These are phyloP conservation scores for Coptotermes formosanus DNA, from an alignment of 1,140 invertebrate genomes.

Conservation along the genomic window DNA sequence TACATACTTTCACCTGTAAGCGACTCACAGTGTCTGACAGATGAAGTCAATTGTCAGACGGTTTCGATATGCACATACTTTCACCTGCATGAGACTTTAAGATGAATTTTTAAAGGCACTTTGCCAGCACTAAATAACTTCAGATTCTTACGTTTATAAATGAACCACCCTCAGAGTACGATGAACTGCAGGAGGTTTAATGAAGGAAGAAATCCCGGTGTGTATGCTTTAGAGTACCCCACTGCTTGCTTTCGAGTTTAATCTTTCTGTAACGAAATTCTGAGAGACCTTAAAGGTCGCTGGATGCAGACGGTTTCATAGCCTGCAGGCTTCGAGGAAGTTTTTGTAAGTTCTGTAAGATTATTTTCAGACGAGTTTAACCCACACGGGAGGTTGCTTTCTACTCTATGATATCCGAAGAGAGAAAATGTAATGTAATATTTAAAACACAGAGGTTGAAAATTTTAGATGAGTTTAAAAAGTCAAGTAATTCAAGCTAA, in stretches of 20 bases:
- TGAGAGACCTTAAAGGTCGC: background rate
- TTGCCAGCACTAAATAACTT: background rate
- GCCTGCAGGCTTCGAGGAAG: background rate
- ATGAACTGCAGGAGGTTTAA: background rate
- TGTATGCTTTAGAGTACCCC: background rate
- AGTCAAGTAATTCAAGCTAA: too few relatives aligned
- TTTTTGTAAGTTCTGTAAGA: background rate
- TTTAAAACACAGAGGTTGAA: too few relatives aligned
- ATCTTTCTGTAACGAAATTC: background rate
- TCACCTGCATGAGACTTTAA: too few relatives aligned
- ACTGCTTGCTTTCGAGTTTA: background rate
- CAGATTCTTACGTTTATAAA: background rate
- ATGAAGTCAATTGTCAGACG: too few relatives aligned
- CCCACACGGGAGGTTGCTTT: background rate
- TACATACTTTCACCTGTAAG: too few relatives aligned
- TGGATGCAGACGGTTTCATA: background rate
- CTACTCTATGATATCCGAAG: too few relatives aligned
- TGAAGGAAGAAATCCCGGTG: background rate
- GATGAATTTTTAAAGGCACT: too few relatives aligned
- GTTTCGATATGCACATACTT: too few relatives aligned
- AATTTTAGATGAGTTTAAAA: too few relatives aligned
- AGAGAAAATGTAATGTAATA: too few relatives aligned
- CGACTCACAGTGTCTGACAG: too few relatives aligned
- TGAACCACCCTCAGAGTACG: background rate
- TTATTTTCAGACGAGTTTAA: background rate